These are phyloP conservation scores for Branchinecta lynchi DNA, from an alignment of 1,140 invertebrate genomes.

Conservation along the genomic window DNA sequence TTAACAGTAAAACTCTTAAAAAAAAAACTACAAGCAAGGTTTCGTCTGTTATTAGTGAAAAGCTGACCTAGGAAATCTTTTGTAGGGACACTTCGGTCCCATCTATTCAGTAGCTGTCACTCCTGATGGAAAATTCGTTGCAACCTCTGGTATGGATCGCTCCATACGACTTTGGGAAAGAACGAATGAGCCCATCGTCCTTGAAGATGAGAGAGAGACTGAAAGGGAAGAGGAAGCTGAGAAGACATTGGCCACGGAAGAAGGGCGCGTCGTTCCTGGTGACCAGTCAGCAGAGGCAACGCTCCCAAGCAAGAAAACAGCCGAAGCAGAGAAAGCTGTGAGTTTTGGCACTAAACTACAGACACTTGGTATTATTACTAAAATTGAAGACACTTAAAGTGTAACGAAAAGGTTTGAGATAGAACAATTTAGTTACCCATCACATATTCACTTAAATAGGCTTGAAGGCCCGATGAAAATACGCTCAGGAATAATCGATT, in stretches of 20 bases:
- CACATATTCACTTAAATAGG: no score
- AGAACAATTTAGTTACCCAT: no score
- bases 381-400: no score
- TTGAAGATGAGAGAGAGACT: constrained; percentile 79
- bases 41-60: constrained; percentile 20
- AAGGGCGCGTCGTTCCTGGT: constrained; percentile 47
- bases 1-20: no score
- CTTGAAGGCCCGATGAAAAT: no score
- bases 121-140: constrained; percentile 59
- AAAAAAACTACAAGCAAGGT: constrained; percentile 16
- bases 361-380: background rate
- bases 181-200: constrained; percentile 70
- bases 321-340: constrained; percentile 76
- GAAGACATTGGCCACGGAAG: constrained; percentile 50
- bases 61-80: constrained; percentile 18
- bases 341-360: constrained; percentile 29
- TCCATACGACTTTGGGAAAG: constrained; percentile 73
- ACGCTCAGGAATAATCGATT: no score
- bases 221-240: constrained; percentile 55
- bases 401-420: no score
- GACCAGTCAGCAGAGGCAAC: constrained; percentile 48
- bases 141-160: constrained; percentile 72
- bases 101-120: constrained; percentile 58
- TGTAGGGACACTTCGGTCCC: constrained; percentile 59
- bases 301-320: constrained; percentile 72